Base-by-base conservation (phyloP, 2,797 vertebrate species). In the Rhinogobio ventralis region DNA sequence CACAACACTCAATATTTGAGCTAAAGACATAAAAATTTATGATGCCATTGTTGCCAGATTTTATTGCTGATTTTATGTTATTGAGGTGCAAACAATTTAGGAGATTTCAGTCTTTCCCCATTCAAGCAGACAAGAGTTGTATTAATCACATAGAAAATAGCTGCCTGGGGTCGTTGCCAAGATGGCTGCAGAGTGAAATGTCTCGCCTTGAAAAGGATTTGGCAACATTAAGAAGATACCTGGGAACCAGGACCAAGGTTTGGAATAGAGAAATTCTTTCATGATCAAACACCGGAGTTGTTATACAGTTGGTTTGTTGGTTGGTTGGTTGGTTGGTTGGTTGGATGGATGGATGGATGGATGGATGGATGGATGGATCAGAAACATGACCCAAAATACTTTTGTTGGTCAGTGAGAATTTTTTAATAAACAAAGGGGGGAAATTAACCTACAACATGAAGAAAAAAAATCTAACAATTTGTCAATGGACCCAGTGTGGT, bases 61-160 rank as follows among this genome's bases (percentile, higher is more conserved):
- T 77, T 60, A 77, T 42, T 77, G 55, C 53, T 28, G 75, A 60
- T 45, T 77, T 30, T 28, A 45, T 62, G 39, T 45, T 62, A 28
- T 30, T 78, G 75, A 62, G n/a, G 14, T 15, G 7, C 74, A 77
- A 76, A 60, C 55, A 30, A 46, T 78, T 78, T 62, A 30, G 9
- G 36, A 62, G 75, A 28, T 62, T 45, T 62, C 15, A 19, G 36
- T 45, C 8, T 62, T 77, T 28, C 75, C 55, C 36, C n/a, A 62
- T 45, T 78, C 57, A 78, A 28, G n/a, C 75, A 78, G 55, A 78
- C 39, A 62, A 10, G n/a, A 78, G 75, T 45, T 78, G 39, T 20
- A 78, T 78, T 78, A 62, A 78, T 78, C 39, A 45, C 36, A 62
- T 25, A 62, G 9, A 62, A 78, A 45, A 78, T 78, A 78, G 75